Evolutionary conservation across 1,140 invertebrate species (phyloP).

Genomic region (Papilio polytes): DNA sequence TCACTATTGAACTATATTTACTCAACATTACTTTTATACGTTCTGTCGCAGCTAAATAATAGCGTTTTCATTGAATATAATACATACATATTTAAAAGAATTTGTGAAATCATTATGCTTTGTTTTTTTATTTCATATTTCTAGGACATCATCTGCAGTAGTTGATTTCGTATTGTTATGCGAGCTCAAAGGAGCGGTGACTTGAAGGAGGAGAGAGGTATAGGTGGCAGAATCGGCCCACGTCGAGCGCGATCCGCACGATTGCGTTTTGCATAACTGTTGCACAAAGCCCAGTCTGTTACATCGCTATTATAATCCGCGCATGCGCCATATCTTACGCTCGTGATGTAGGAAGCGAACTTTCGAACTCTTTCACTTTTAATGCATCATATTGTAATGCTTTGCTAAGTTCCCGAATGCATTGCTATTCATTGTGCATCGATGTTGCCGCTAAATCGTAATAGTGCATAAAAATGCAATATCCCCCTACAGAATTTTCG

Average conservation of each 20-base stretch:
- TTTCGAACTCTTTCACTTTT: constrained; percentile 76
- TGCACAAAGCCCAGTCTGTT: constrained; percentile 76
- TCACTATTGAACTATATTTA: constrained; percentile 15
- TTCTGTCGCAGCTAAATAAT: not conserved
- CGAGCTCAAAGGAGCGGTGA: not conserved
- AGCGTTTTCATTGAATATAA: not conserved
- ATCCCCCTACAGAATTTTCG: not conserved
- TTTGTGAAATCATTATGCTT: not conserved
- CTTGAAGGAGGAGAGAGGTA: not conserved
- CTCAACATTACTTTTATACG: not conserved
- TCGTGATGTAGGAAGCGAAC: constrained; percentile 66
- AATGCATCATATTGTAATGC: constrained; percentile 46
- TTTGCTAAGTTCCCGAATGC: constrained; percentile 31
- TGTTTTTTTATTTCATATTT: not conserved
- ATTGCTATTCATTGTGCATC: constrained; percentile 39
- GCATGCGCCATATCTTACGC: constrained; percentile 74
- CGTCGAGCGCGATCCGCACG: constrained; percentile 49
- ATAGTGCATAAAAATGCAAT: not conserved
- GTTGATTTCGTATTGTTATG: not conserved
- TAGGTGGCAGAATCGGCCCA: constrained; percentile 4
- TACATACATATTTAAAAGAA: not conserved
- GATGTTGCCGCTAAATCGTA: not conserved
- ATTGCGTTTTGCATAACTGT: constrained; percentile 79
- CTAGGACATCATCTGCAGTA: not conserved
- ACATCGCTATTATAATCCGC: constrained; percentile 75